A percentile compares a stretch with the other conserved stretches of the same genome.
These are phyloP conservation scores for Pachyseris speciosa DNA, from an alignment of 64 coral and sea anemone species.

Conservation along the genomic window DNA sequence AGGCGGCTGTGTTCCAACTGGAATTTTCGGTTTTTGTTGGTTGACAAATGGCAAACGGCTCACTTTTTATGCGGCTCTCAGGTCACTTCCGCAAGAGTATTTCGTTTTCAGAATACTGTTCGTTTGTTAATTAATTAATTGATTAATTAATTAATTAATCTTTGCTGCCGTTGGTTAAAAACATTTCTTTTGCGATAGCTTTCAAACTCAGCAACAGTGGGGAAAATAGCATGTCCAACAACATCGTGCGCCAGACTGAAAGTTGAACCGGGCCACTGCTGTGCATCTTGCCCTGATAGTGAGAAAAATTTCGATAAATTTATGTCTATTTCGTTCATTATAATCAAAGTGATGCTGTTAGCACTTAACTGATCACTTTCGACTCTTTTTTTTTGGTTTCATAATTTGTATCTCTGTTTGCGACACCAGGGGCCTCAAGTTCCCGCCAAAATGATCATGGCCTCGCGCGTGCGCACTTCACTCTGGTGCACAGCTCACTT, in stretches of 20 bases:
- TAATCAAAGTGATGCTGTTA: background rate
- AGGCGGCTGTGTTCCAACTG: too few species aligned
- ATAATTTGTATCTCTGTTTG: slow-evolving; percentile 19
- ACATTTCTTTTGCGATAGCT: background rate
- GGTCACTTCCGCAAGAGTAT: too few species aligned
- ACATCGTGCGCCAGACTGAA: slow-evolving; percentile 55
- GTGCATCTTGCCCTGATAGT: slow-evolving; percentile 61
- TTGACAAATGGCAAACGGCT: too few species aligned
- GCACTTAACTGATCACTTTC: background rate
- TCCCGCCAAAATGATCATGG: slow-evolving; percentile 36
- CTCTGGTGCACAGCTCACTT: slow-evolving; percentile 41
- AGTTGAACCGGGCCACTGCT: slow-evolving; percentile 36
- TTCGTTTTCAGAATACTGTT: too few species aligned
- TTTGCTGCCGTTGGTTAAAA: background rate
- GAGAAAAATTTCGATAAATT: background rate
- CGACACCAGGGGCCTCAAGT: background rate
- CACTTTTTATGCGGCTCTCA: too few species aligned
- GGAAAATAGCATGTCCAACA: slow-evolving; percentile 62
- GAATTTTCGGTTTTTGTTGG: too few species aligned
- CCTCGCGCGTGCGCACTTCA: slow-evolving; percentile 47
- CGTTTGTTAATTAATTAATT: too few species aligned
- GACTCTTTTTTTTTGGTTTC: background rate
- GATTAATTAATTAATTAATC: too few species aligned
- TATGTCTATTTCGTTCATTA: too few species aligned
- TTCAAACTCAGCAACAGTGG: background rate